Conservation (phyloP, 2,888 invertebrate species). For the Polietes domitor region DNA sequence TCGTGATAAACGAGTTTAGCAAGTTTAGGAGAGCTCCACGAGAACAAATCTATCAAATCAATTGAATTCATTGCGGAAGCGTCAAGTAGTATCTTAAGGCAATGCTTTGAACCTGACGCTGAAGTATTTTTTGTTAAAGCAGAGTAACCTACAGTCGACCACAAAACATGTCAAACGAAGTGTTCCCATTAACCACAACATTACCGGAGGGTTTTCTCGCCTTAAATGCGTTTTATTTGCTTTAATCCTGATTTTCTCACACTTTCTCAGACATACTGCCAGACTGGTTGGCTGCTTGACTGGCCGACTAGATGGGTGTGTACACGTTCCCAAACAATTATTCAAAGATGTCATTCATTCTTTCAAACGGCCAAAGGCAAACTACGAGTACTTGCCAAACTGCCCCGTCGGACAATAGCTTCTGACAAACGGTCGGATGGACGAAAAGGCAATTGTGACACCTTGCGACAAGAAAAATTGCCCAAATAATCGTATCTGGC, state of each 20-base stretch:
- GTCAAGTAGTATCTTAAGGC: too few relatives aligned
- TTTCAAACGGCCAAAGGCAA: background rate
- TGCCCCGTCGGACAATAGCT: conserved; percentile 33
- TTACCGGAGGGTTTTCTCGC: background rate
- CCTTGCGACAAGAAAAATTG: conserved; percentile 31
- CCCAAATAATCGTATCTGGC: conserved; percentile 47
- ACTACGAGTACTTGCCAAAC: conserved; percentile 53
- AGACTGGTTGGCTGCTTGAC: background rate
- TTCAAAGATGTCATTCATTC: conserved; percentile 52
- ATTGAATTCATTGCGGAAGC: too few relatives aligned
- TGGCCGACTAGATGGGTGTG: background rate
- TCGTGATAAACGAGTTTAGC: too few relatives aligned
- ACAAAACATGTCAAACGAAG: background rate
- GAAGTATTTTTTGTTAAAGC: too few relatives aligned
- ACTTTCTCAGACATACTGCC: conserved; percentile 53
- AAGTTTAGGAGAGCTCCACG: too few relatives aligned
- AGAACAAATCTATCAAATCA: too few relatives aligned
- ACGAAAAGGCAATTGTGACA: conserved; percentile 41
- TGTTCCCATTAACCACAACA: conserved; percentile 17
- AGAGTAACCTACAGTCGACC: too few relatives aligned
- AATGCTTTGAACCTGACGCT: too few relatives aligned
- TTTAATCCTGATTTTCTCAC: conserved; percentile 63
- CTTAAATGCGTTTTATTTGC: conserved; percentile 36
- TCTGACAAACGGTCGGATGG: conserved; percentile 32
- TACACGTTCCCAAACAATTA: conserved; percentile 49